Conservation (phyloP, 2,113 vertebrate genomes). For the Barnardius zonarius region DNA sequence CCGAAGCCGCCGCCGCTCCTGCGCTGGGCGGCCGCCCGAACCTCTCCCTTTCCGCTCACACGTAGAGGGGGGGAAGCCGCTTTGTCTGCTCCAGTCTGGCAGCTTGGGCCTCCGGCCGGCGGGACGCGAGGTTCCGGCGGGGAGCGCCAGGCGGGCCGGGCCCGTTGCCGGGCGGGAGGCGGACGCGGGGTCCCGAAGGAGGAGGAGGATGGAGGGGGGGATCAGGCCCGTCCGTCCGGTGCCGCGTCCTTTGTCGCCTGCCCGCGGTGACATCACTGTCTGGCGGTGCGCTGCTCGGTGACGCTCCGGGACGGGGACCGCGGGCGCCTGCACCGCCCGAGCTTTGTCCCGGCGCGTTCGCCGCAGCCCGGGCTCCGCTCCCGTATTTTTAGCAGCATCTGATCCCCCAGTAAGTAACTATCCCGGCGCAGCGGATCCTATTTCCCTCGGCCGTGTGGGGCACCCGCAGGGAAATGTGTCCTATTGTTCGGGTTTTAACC, state of each 20-base stretch:
- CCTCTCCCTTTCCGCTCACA: conserved; percentile 15
- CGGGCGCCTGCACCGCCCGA: neutral
- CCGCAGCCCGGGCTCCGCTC: neutral
- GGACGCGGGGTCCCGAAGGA: neutral
- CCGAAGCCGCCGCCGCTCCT: neutral
- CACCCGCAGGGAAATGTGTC: neutral
- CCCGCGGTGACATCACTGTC: conserved; percentile 76
- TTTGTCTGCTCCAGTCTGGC: neutral
- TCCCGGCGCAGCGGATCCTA: neutral
- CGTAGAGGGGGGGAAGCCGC: neutral
- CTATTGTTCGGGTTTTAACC: neutral
- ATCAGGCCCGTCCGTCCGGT: neutral
- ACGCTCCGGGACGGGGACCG: conserved; percentile 47
- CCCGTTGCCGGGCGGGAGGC: neutral
- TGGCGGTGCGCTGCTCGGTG: conserved; percentile 52
- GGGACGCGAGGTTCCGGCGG: neutral
- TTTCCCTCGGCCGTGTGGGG: neutral
- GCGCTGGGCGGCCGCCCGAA: neutral
- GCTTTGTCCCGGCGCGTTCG: neutral
- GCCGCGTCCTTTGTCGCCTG: conserved; percentile 73
- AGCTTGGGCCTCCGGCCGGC: neutral
- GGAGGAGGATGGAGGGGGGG: neutral
- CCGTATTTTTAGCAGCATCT: neutral
- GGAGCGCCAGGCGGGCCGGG: neutral
- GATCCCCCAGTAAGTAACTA: neutral